Evolutionary conservation across 2,888 invertebrate species (phyloP), one percentile per base, ranked within the genome.

Genomic region (Polyommatus icarus): DNA sequence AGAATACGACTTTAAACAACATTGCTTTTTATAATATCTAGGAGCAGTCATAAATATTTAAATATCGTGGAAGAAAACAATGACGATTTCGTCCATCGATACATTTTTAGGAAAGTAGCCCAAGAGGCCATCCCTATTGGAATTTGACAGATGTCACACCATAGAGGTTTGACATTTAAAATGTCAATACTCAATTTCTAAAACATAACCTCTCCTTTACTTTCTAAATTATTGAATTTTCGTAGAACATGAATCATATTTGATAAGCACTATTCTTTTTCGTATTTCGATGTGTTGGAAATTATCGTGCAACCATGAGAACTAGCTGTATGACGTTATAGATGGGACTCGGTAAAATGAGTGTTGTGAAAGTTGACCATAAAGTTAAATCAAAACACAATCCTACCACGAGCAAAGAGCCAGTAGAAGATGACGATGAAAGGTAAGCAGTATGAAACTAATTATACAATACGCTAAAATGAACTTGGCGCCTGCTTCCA

Each of bases 341-440:
- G 76, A 78, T 79, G 79, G 79, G 77, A 46, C 80, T 76, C 77
- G 78, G 76, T 79, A 61, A 76, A 80, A 79, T 79, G 80, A 83
- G 82, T 85, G 84, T 84, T 84, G 84, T 86, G 85, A 91, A 89
- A 82, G 91, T 91, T 90, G 90, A 92, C 82, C 84, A 82, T 78
- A 91, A 88, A 85, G 80, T 79, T 72, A 86, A 86, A 82, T 67
- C 79, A 50, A 89, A 86, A 85, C 50, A 24, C 29, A 12, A 50
- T 78, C 84, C 91, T 20, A 84, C 85, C 76, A 88, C 90, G 5
- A 93, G 91, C 84, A 87, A 87, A 83, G 89, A 90, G 80, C 81
- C 82, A 5, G 83, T 84, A 40, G 90, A 91, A 67, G 92, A 92
- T 78, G 93, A 93, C 78, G 93, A 93, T 78, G 93, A 92, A 80